Evolutionary conservation across 2,113 vertebrate species (phyloP).

Genomic region (Amblyornis subalaris): DNA sequence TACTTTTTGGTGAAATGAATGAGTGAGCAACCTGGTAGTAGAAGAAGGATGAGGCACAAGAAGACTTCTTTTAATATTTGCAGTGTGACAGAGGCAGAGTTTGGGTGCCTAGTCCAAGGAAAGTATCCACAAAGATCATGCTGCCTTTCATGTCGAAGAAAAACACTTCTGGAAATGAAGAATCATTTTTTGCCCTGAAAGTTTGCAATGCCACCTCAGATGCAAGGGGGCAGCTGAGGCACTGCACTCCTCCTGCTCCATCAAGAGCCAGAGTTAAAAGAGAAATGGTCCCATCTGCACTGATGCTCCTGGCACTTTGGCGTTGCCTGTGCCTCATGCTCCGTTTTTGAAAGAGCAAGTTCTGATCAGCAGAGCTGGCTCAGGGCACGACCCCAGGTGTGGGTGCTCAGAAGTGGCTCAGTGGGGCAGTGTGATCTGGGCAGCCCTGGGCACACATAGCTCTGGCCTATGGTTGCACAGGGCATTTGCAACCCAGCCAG

Average conservation of each 20-base stretch:
- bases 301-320: not conserved
- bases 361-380: not conserved
- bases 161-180: not conserved
- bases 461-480: not conserved
- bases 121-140: not conserved
- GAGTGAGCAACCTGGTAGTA: not conserved
- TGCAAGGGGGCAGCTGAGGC: not conserved
- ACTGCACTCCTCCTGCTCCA: not conserved
- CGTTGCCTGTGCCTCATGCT: accelerated
- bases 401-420: not conserved
- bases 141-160: not conserved
- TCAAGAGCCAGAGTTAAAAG: not conserved
- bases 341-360: not conserved
- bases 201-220: not conserved
- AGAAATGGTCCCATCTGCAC: not conserved
- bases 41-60: not conserved
- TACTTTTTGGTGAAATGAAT: not conserved
- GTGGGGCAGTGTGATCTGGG: not conserved
- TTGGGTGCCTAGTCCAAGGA: not conserved
- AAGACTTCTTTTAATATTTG: not conserved
- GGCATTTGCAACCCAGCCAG: not conserved
- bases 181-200: not conserved
- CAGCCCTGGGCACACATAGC: accelerated
- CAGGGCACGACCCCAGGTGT: accelerated
- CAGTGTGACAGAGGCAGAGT: not conserved